phyloP scores from a whole-genome alignment of 2,113 vertebrate species.

The Beaufortia kweichowensis region DNA sequence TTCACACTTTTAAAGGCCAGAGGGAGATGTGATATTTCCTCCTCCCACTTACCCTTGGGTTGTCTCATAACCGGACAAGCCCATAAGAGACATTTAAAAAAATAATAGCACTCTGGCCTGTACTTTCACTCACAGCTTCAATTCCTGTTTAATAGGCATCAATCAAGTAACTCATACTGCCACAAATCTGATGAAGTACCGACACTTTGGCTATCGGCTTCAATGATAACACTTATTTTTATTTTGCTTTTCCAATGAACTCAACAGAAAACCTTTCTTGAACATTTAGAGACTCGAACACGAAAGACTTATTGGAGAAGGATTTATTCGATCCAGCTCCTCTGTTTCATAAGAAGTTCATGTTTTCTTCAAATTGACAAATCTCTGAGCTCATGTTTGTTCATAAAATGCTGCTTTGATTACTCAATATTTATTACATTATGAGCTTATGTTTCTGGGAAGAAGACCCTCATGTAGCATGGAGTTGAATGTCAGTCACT shows the following conservation, averaged over 20 bases:
- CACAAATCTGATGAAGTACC: neutral
- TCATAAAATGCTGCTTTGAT: slow-evolving; percentile 53
- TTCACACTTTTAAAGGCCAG: slow-evolving; percentile 47
- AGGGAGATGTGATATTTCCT: slow-evolving; percentile 54
- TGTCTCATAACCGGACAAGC: slow-evolving; percentile 37
- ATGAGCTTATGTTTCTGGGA: slow-evolving; percentile 37
- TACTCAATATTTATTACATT: slow-evolving; percentile 43
- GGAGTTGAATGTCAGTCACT: slow-evolving; percentile 9
- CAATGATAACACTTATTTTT: neutral
- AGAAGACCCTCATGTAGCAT: neutral
- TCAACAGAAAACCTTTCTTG: neutral
- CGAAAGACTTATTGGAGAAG: slow-evolving; percentile 32
- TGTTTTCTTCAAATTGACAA: slow-evolving; percentile 35
- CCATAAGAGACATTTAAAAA: slow-evolving; percentile 35
- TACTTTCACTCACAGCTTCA: slow-evolving; percentile 25
- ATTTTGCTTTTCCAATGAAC: neutral
- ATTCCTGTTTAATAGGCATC: slow-evolving; percentile 30
- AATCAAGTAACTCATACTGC: neutral
- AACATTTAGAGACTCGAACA: neutral
- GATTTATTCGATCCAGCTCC: slow-evolving; percentile 42
- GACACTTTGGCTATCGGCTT: neutral
- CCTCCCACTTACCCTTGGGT: slow-evolving; percentile 32
- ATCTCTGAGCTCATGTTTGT: slow-evolving; percentile 46
- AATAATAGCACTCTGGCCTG: slow-evolving; percentile 34
- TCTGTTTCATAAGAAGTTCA: slow-evolving; percentile 53